Evolutionary conservation across 2,113 vertebrate genomes (phyloP).

Genomic region (Acrocephalus arundinaceus): DNA sequence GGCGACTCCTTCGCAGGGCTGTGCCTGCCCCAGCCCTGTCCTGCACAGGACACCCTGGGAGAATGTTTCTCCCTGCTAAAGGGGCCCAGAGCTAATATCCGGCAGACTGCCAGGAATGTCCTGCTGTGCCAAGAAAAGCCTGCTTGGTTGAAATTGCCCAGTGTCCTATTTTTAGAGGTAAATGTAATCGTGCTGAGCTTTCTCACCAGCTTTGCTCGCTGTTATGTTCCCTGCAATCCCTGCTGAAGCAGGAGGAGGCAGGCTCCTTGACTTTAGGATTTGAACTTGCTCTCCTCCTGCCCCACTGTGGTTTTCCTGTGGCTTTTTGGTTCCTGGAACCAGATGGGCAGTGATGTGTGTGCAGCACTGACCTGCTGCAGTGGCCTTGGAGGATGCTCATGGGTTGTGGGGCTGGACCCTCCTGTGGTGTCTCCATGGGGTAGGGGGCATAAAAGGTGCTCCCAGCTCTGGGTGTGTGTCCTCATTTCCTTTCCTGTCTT

Average conservation of each 20-base stretch:
- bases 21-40: background rate
- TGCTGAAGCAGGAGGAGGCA: background rate
- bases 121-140: conserved; percentile 20
- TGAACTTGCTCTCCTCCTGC: background rate
- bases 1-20: rapidly evolving
- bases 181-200: background rate
- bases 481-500: background rate
- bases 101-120: conserved; percentile 20
- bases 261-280: background rate
- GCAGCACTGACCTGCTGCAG: background rate
- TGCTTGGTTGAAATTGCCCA: rapidly evolving
- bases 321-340: background rate
- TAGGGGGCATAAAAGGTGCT: background rate
- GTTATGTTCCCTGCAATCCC: background rate
- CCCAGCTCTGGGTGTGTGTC: rapidly evolving
- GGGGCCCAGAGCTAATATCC: background rate
- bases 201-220: background rate
- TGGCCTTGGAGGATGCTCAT: background rate
- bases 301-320: background rate
- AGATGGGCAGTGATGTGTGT: background rate
- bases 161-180: conserved; percentile 37
- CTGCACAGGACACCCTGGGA: background rate
- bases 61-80: background rate
- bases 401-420: background rate
- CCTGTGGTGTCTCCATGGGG: background rate